These are phyloP conservation scores for Hafferia zeledoni DNA, from an alignment of 2,797 vertebrate genomes.

Conservation along the genomic window DNA sequence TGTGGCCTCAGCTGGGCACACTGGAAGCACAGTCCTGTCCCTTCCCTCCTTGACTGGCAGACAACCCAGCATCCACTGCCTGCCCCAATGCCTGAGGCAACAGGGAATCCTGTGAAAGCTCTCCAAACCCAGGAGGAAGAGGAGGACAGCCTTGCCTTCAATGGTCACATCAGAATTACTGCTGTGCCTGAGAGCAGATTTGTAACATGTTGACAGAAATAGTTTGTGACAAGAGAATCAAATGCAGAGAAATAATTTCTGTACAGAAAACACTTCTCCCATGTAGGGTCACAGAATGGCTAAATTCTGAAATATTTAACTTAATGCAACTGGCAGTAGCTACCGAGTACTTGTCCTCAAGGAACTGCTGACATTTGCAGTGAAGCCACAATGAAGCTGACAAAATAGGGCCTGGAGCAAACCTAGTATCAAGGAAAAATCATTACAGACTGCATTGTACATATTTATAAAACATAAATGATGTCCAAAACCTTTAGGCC, in stretches of 20 bases:
- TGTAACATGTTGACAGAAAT: not conserved
- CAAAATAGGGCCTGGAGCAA: conserved; percentile 20
- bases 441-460: not conserved
- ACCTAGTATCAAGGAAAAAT: not conserved
- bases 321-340: conserved; percentile 56
- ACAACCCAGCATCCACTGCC: fast-evolving
- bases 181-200: not conserved
- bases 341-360: not conserved
- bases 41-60: not conserved
- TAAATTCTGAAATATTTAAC: conserved; percentile 44
- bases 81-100: fast-evolving
- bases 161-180: not conserved
- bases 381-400: not conserved
- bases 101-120: not conserved
- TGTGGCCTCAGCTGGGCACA: not conserved
- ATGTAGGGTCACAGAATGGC: not conserved
- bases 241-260: conserved; percentile 30
- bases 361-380: conserved; percentile 58
- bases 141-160: not conserved
- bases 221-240: conserved; percentile 6
- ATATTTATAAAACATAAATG: not conserved
- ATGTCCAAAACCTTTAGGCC: not conserved
- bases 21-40: not conserved
- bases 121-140: not conserved
- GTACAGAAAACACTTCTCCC: not conserved